A percentile compares a stretch with the other conserved stretches of the same genome.
Conservation (phyloP, 2,888 invertebrate species). For the Junonia oenone region DNA sequence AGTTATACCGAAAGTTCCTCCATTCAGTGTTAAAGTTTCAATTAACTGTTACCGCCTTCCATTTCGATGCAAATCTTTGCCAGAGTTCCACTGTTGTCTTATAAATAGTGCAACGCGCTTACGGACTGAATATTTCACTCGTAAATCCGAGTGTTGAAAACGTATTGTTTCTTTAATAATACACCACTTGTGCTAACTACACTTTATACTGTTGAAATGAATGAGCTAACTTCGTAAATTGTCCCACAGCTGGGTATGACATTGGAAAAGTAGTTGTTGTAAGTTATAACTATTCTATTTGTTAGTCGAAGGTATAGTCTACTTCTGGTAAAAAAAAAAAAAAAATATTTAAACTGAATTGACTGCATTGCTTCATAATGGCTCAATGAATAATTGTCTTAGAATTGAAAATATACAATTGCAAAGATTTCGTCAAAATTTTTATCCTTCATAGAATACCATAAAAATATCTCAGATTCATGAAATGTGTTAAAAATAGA, state of each 20-base stretch:
- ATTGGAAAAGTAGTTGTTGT: no score
- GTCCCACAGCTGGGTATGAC: neutral
- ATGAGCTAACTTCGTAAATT: neutral
- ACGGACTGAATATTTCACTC: constrained; percentile 24
- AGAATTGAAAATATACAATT: no score
- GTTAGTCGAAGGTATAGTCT: no score
- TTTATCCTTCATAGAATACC: no score
- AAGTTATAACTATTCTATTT: no score
- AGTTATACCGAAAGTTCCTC: constrained; percentile 30
- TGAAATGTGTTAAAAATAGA: no score
- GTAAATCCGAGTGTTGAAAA: neutral
- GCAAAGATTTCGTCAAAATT: no score
- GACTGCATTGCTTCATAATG: no score
- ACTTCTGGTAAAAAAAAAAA: no score
- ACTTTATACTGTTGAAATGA: neutral
- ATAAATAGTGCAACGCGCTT: constrained; percentile 38
- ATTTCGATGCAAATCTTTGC: constrained; percentile 68
- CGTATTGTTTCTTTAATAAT: constrained; percentile 4
- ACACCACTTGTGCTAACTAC: neutral
- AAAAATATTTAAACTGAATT: no score
- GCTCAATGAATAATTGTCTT: no score
- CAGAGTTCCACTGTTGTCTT: constrained; percentile 40
- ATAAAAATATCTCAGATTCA: neutral
- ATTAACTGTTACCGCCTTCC: constrained; percentile 60
- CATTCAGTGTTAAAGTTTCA: constrained; percentile 59